Base-by-base conservation (phyloP, 2,797 vertebrate genomes). In the Gobionotothen gibberifrons region DNA sequence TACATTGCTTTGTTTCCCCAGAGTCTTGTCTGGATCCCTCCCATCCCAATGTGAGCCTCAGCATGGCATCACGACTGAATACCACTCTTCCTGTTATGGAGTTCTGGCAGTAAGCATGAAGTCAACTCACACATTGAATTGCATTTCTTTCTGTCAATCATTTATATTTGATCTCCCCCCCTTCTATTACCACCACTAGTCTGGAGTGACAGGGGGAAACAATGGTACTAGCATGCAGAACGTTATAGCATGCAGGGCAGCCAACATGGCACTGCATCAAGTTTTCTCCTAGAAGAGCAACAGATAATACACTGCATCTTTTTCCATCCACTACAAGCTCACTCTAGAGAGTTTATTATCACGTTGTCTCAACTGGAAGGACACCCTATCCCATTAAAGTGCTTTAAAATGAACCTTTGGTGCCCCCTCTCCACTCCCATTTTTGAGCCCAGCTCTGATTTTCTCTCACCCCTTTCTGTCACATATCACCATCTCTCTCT, bases 101-200 rank as follows among this genome's bases (percentile, higher is more conserved):
- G 82, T 93, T 91, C 22, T 92, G 90, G 91, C 71, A 90, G 91
- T 92, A 91, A 92, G 89, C 61, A 47, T 48, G 6, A 9, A 9
- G 26, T 69, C 49, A 62, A 8, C 47, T 68, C 13, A 72, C 32
- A 70, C 48, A n/a, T 48, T 63, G 1, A 57, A 22, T 1, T 43
- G 2, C 49, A 46, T 53, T 1, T 21, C 48, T 29, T 14, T 57
- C 52, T 65, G 49, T 46, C 42, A n/a, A 39, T 57, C 13, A 8
- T 2, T 13, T n/a, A 9, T 11, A 14, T 53, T 40, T 52, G 12
- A 1, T 4, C 6, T 58, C 16, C 3, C 0, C 14, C 12, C 26
- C 13, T 44, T n/a, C 21, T n/a, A 43, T 4, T 52, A 49, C 17
- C 47, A 71, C 15, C 26, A 17, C 26, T 17, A 9, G 13, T 22